Percentiles rank a stretch among this genome's conserved stretches.
These are phyloP conservation scores for Blastomussa wellsi DNA, from an alignment of 92 coral and sea anemone genomes.

Conservation along the genomic window DNA sequence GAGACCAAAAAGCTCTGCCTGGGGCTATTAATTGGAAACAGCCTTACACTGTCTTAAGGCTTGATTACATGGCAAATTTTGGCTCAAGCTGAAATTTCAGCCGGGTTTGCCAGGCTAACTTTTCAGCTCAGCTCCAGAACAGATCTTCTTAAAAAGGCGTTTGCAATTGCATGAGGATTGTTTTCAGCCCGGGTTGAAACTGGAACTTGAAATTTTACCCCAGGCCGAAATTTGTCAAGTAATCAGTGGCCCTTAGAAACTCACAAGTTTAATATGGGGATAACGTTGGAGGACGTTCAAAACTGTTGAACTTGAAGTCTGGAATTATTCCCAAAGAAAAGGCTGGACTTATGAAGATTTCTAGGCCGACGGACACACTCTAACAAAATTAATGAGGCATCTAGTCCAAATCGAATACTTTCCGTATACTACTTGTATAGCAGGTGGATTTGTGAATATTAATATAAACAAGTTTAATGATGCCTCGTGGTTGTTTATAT, in stretches of 20 bases:
- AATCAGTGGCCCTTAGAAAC: no score
- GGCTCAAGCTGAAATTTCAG: no score
- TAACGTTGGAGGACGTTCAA: neutral
- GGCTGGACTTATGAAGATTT: no score
- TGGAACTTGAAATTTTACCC: no score
- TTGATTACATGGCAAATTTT: no score
- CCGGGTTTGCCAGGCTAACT: no score
- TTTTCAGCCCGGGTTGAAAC: no score
- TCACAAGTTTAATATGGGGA: neutral
- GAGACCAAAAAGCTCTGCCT: neutral
- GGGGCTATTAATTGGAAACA: neutral
- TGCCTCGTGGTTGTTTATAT: constrained; percentile 14
- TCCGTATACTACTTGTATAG: neutral
- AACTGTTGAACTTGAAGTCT: neutral
- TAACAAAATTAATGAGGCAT: neutral
- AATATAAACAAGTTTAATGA: neutral
- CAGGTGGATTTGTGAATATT: constrained; percentile 14
- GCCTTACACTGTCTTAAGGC: neutral
- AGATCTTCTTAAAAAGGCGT: no score
- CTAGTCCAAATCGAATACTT: neutral
- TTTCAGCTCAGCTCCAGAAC: no score
- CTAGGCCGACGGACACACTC: neutral
- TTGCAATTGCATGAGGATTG: no score
- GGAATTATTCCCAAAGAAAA: neutral
- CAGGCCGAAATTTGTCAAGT: no score